phyloP scores from a whole-genome alignment of 1,140 invertebrate species.

The Magallana angulata region DNA sequence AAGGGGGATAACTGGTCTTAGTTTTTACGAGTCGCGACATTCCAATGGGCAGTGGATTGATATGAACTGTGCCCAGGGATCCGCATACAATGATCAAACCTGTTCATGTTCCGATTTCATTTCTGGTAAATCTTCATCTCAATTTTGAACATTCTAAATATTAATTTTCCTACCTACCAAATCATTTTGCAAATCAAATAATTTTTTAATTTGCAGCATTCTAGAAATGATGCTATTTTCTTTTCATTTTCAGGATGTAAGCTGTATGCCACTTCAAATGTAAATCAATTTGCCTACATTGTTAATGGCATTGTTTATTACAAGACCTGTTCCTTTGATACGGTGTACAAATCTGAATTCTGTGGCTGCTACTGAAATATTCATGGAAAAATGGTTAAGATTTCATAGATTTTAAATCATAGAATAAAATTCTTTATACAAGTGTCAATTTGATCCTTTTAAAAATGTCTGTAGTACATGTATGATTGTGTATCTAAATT shows the following conservation, averaged over 20 bases:
- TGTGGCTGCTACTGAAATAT: background rate
- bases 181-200: too few species aligned
- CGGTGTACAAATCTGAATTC: background rate
- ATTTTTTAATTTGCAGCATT: background rate
- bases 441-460: too few species aligned
- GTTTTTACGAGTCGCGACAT: slow-evolving; percentile 11
- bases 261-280: background rate
- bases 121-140: background rate
- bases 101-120: slow-evolving; percentile 40
- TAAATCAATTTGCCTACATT: slow-evolving; percentile 7
- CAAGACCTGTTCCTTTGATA: background rate
- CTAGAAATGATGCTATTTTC: background rate
- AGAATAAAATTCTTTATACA: too few species aligned
- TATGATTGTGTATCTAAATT: too few species aligned
- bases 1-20: background rate
- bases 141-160: background rate
- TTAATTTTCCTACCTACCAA: too few species aligned
- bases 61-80: slow-evolving; percentile 12
- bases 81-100: background rate
- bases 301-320: background rate
- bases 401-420: too few species aligned
- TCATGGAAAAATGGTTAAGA: too few species aligned
- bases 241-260: background rate
- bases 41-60: slow-evolving; percentile 8
- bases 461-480: too few species aligned